Evolutionary conservation across 2,888 invertebrate genomes (phyloP).

Genomic region (Vanessa cardui): DNA sequence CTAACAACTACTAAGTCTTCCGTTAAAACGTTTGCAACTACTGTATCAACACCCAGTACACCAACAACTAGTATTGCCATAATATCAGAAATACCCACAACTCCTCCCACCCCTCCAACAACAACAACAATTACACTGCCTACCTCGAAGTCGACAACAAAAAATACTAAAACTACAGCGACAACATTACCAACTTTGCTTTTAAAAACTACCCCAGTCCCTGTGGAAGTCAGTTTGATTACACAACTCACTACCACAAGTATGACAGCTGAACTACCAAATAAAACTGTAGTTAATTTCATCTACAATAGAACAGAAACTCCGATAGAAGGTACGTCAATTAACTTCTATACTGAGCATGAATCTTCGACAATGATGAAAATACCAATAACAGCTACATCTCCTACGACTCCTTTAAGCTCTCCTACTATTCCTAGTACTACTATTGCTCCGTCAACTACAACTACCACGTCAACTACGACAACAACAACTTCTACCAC

Average conservation of each 20-base stretch:
- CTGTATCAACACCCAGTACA: conserved; percentile 48
- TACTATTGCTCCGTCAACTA: conserved; percentile 34
- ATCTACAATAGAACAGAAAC: conserved; percentile 52
- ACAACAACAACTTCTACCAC: conserved; percentile 29
- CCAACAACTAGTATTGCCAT: conserved; percentile 39
- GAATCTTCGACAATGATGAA: conserved; percentile 37
- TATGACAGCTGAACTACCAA: conserved; percentile 31
- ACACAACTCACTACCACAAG: conserved; percentile 30
- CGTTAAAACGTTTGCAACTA: conserved; percentile 44
- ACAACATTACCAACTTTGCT: conserved; percentile 31
- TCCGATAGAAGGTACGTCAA: conserved; percentile 44
- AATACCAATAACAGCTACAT: conserved; percentile 35
- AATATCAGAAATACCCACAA: conserved; percentile 25
- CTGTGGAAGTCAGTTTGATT: conserved; percentile 25
- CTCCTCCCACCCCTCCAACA: conserved; percentile 32
- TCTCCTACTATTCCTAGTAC: conserved; percentile 32
- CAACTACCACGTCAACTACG: conserved; percentile 36
- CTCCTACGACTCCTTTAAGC: conserved; percentile 20
- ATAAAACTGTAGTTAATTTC: conserved; percentile 39
- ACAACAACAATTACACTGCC: conserved; percentile 31
- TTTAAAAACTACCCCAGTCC: conserved; percentile 37
- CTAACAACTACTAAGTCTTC: conserved; percentile 66
- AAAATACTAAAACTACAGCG: conserved; percentile 35
- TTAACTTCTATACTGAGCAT: conserved; percentile 40
- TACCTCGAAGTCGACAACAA: conserved; percentile 30